Evolutionary conservation across 2,797 vertebrate genomes (phyloP).

Genomic region (Chelonia mydas): DNA sequence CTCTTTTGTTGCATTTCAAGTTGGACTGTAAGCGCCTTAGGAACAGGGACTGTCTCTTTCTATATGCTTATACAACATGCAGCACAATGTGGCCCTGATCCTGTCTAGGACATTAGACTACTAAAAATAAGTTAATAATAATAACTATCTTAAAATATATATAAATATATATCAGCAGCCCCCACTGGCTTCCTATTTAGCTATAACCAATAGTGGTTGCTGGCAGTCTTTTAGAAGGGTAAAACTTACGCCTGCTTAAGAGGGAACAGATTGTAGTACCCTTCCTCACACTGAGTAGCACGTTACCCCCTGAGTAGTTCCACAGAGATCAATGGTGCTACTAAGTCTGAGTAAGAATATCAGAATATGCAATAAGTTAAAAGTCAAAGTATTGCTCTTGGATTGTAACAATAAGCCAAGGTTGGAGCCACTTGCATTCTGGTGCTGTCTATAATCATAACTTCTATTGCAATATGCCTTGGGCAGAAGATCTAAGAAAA

Average conservation of each 20-base stretch:
- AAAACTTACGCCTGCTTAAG: background rate
- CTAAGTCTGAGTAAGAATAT: background rate
- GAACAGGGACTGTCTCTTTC: background rate
- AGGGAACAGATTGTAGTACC: background rate
- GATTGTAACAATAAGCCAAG: background rate
- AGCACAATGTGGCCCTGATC: too few relatives aligned
- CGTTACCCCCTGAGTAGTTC: background rate
- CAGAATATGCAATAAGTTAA: background rate
- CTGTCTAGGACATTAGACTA: background rate
- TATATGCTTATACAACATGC: background rate
- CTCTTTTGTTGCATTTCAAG: background rate
- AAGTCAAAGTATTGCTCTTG: slow-evolving; percentile 22
- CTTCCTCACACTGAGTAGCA: background rate
- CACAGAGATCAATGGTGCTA: background rate
- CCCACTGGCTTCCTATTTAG: background rate
- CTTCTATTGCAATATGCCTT: background rate
- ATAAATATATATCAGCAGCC: background rate
- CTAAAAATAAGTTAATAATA: background rate
- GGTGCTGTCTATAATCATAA: background rate
- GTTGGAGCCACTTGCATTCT: background rate
- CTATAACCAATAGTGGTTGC: background rate
- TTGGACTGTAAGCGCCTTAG: background rate
- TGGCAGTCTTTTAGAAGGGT: background rate
- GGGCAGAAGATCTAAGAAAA: background rate
- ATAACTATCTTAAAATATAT: background rate